These are phyloP conservation scores for Netelia virgata DNA, from an alignment of 2,888 invertebrate genomes.

Conservation along the genomic window DNA sequence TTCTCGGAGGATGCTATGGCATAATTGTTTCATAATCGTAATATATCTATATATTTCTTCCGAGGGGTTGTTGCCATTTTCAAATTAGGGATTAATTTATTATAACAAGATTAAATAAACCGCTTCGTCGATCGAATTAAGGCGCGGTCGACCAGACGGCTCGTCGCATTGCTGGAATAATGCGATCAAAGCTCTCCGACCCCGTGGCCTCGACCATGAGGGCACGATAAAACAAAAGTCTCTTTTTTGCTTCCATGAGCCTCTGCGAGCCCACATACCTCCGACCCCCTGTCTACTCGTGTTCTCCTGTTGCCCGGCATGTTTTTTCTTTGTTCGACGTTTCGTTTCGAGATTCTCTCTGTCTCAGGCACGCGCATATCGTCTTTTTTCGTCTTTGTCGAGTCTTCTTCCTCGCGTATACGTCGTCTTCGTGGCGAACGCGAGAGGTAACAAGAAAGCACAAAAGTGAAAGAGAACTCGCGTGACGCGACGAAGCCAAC, in stretches of 20 bases:
- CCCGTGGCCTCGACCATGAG: constrained; percentile 64
- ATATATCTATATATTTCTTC: no score
- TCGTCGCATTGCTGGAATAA: not conserved
- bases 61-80: no score
- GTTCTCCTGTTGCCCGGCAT: constrained; percentile 82
- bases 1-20: no score
- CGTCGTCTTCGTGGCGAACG: constrained; percentile 45
- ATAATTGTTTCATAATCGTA: no score
- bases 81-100: no score
- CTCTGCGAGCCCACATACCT: not conserved
- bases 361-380: constrained; percentile 23
- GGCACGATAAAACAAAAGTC: constrained; percentile 53
- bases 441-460: constrained; percentile 44
- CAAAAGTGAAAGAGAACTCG: constrained; percentile 16
- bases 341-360: constrained; percentile 71
- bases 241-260: constrained; percentile 27
- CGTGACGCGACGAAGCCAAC: not conserved
- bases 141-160: no score
- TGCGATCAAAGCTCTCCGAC: constrained; percentile 76
- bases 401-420: constrained; percentile 28
- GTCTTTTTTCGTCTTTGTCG: constrained; percentile 25
- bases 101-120: no score
- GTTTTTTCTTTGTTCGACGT: constrained; percentile 84
- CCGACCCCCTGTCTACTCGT: constrained; percentile 75
- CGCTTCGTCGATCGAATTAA: no score